Evolutionary conservation across 2,888 invertebrate species (phyloP), one percentile per base, ranked within the genome.

Genomic region (Amphipoea lucens): DNA sequence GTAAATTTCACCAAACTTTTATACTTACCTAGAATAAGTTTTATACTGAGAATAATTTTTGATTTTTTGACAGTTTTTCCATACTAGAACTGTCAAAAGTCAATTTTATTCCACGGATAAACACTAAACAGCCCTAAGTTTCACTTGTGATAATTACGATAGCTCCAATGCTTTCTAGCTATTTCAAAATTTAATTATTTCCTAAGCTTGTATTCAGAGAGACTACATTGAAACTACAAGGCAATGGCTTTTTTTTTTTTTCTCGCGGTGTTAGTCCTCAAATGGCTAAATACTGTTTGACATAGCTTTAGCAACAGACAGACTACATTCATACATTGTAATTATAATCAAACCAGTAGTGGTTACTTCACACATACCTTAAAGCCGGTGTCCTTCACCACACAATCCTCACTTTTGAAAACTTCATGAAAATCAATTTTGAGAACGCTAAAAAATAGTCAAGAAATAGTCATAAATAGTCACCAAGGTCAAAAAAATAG

Each of bases 61-160:
- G 23, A n/a, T 11, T 4, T 57, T 57, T 57, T 57, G 23, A 0
- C 57, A 60, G n/a, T 11, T n/a, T 57, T 60, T 60, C n/a, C 4
- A n/a, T n/a, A n/a, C n/a, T 23, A 57, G 9, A 57, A 57, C 54
- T 57, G 23, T 57, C 23, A 23, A 9, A 23, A 2, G 9, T 57
- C 54, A 57, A 23, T 23, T 57, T 7, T 54, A 54, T 23, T 57
- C 3, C 2, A 57, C 7, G 20, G 20, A 54, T 54, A 54, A 54
- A 54, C 29, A 29, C n/a, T n/a, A n/a, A n/a, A n/a, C 57, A 57
- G 23, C 45, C 17, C 7, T 11, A 51, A 68, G 23, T 23, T 78
- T 60, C 57, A 76, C 29, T 77, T 76, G 82, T 82, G 82, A 84
- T 85, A 76, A 48, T 78, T 4, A 63, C 60, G 60, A 63, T 54